A percentile compares a stretch with the other conserved stretches of the same genome.
Conservation (phyloP, 2,888 invertebrate genomes). For the Poecilobothrus nobilitatus region DNA sequence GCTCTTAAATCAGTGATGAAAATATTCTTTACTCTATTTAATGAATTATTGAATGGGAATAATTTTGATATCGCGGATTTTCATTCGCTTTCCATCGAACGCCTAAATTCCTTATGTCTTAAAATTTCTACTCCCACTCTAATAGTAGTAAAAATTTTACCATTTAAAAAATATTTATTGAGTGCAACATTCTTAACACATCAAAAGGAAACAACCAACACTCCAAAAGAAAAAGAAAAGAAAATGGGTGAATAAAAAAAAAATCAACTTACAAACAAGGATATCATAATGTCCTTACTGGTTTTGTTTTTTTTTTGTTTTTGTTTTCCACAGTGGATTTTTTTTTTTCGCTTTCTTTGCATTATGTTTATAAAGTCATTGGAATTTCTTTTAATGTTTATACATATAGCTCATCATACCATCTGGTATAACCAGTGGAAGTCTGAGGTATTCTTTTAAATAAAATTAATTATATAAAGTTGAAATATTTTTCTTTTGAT, state of each 20-base stretch:
- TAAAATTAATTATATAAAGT: too few species aligned
- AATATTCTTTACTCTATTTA: background rate
- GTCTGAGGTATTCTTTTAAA: too few species aligned
- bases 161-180: background rate
- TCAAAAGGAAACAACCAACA: background rate
- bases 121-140: background rate
- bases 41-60: background rate
- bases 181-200: background rate
- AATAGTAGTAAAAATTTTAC: background rate
- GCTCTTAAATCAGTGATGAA: conserved; percentile 9
- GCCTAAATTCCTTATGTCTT: background rate
- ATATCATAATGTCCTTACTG: background rate
- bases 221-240: background rate
- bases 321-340: background rate
- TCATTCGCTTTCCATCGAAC: too few species aligned
- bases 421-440: too few species aligned
- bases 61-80: background rate
- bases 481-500: too few species aligned
- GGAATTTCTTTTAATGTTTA: background rate
- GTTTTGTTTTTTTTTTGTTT: background rate
- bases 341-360: background rate
- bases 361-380: background rate
- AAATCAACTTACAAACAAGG: background rate
- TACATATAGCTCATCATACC: too few species aligned
- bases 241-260: too few species aligned